Evolutionary conservation across 2,888 invertebrate genomes (phyloP).

Genomic region (Pandemis heparana): DNA sequence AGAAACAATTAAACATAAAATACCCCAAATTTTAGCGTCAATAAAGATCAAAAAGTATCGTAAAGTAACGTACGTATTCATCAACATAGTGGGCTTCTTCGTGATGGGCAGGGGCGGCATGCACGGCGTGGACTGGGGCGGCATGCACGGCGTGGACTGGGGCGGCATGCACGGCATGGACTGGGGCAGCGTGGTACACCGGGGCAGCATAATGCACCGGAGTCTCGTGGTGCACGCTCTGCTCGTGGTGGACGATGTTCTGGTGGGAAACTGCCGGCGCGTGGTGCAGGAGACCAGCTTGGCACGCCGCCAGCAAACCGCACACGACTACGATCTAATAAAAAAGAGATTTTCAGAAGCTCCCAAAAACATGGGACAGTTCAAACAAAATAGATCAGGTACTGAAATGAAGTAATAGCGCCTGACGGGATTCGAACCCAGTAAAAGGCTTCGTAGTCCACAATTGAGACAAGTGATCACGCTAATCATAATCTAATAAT

Average conservation of each 20-base stretch:
- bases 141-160: conserved; percentile 48
- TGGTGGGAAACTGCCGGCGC: conserved; percentile 81
- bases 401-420: neutral
- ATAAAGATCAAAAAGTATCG: neutral
- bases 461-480: neutral
- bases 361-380: neutral
- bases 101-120: conserved; percentile 53
- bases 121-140: conserved; percentile 51
- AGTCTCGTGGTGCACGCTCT: conserved; percentile 68
- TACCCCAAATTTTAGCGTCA: no score
- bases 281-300: conserved; percentile 75
- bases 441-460: neutral
- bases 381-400: neutral
- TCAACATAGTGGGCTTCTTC: conserved; percentile 75
- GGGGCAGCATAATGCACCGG: conserved; percentile 66
- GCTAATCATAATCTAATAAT: neutral
- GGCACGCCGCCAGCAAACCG: conserved; percentile 71
- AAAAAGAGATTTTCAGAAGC: conserved; percentile 33
- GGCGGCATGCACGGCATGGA: conserved; percentile 50
- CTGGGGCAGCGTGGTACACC: conserved; percentile 59
- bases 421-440: neutral
- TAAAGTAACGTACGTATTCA: conserved; percentile 72
- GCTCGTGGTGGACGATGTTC: conserved; percentile 77
- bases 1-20: no score
- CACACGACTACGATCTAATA: conserved; percentile 68